phyloP scores from a whole-genome alignment of 2,888 invertebrate species.

The Eristalis pertinax region DNA sequence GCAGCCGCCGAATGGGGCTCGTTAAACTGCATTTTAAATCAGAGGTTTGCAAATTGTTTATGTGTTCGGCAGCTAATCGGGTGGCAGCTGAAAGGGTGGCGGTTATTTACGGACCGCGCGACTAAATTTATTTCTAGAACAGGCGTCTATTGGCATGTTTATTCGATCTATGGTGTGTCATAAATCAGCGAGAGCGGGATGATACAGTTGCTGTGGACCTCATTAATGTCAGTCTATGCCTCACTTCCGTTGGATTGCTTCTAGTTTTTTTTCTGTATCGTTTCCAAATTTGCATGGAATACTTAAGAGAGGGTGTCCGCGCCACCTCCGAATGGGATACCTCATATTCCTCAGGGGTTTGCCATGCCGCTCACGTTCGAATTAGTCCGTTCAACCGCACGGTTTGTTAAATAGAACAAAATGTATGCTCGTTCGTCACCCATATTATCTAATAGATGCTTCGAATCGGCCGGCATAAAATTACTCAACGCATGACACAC shows the following conservation, averaged over 20 bases:
- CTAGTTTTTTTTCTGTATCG: neutral
- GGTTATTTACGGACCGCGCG: neutral
- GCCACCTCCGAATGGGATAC: neutral
- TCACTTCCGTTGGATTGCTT: neutral
- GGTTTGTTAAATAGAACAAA: neutral
- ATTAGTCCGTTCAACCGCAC: constrained; percentile 17
- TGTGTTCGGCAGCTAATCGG: neutral
- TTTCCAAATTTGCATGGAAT: neutral
- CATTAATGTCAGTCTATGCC: neutral
- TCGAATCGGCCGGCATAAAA: neutral
- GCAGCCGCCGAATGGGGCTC: neutral
- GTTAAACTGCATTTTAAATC: neutral
- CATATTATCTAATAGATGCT: neutral
- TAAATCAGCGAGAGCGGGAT: neutral
- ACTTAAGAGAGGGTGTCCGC: neutral
- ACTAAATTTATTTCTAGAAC: constrained; percentile 5
- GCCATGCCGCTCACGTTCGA: constrained; percentile 5
- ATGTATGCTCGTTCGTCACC: neutral
- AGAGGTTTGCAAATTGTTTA: constrained; percentile 10
- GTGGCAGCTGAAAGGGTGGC: neutral
- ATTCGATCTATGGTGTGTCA: neutral
- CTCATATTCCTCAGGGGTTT: neutral
- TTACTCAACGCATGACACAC: neutral
- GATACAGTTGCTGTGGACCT: too few relatives aligned
- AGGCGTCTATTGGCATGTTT: constrained; percentile 2